Percentiles rank a stretch among this genome's conserved stretches.
Conservation (phyloP, 2,113 vertebrate genomes). For the Laticauda colubrina region DNA sequence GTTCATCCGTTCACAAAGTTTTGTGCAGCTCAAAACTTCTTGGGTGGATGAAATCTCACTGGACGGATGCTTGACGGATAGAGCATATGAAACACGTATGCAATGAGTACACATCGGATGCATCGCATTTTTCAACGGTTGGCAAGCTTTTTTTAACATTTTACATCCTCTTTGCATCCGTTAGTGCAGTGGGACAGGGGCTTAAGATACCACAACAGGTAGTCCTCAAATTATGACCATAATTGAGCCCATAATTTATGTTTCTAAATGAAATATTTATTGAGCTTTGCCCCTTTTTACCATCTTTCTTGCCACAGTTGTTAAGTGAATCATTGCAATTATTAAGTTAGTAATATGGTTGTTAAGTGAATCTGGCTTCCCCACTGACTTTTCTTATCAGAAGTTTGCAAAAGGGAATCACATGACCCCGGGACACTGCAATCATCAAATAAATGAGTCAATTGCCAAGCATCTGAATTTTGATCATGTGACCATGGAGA, state of each 20-base stretch:
- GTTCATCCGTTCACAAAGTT: too few species aligned
- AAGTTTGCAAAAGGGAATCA: neutral
- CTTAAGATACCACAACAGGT: neutral
- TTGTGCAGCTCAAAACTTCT: too few species aligned
- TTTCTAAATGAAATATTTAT: neutral
- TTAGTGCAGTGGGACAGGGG: too few species aligned
- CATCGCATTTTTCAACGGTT: too few species aligned
- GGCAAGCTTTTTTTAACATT: too few species aligned
- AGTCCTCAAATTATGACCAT: neutral
- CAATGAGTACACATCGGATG: too few species aligned
- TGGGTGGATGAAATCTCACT: too few species aligned
- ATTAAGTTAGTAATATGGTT: neutral
- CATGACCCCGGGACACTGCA: neutral
- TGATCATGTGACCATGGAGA: neutral
- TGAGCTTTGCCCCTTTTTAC: neutral
- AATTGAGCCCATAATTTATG: neutral
- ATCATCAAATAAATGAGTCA: neutral
- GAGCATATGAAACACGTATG: too few species aligned
- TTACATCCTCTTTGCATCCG: too few species aligned
- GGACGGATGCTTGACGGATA: too few species aligned
- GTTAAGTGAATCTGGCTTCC: neutral
- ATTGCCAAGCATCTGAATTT: neutral
- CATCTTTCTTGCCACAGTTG: neutral
- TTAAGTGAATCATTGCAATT: neutral
- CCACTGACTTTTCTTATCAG: neutral